Base-by-base conservation (phyloP, 1,140 invertebrate genomes). In the Coenobita brevimanus region DNA sequence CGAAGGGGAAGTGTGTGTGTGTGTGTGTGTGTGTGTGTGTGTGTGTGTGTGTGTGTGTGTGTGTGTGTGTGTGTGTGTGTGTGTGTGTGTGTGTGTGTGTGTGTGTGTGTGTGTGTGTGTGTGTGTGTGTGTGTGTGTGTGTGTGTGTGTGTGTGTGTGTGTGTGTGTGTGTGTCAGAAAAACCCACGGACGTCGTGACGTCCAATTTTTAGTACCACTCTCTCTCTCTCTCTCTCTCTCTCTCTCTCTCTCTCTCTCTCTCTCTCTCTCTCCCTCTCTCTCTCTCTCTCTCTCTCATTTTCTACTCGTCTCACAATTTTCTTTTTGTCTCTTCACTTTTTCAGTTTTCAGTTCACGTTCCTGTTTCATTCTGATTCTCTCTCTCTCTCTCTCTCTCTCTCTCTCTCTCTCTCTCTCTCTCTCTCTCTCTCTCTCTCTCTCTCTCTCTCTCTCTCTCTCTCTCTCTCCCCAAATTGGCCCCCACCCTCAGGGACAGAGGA, bases 221-320 rank as follows among this genome's bases (percentile, higher is more conserved):
- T 30, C 27, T 69, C 33, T 33, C n/a, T 69, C n/a, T 30, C n/a
- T 30, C n/a, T n/a, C n/a, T n/a, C n/a, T n/a, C n/a, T n/a, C n/a
- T n/a, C 33, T 2, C 15, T 69, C 33, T 15, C 33, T 73, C 30
- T 73, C 69, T 73, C 69, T 73, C 69, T 73, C 69, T 73, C 69
- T 73, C 69, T 73, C 69, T 73, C 69, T 73, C 69, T 73, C 69
- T 73, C 69, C 41, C 69, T 76, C 73, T 46, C 38, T 46, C 73
- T 46, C 73, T 46, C 73, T 76, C 41, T 76, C 73, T 76, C 73
- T 76, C 73, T 76, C 73, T 76, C 33, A 27, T 43, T 41, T 24
- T n/a, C 30, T 3, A 64, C n/a, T 71, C 2, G 2, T 33, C 41
- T 21, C 54, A 10, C 54, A 57, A 10, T 13, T 57, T n/a, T 57